phyloP scores from a whole-genome alignment of 2,888 invertebrate species.

The Cephus nigrinus region DNA sequence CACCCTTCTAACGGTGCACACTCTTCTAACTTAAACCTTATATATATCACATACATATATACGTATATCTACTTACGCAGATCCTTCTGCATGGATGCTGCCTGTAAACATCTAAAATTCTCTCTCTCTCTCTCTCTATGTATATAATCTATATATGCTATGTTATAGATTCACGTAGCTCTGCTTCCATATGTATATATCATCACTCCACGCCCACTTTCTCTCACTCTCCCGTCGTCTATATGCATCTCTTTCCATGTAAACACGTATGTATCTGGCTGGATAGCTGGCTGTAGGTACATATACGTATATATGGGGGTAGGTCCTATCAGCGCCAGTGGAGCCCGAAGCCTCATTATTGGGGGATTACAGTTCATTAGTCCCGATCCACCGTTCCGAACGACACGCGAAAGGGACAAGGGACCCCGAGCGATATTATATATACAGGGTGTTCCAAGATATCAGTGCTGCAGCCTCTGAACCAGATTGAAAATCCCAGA shows the following conservation, averaged over 20 bases:
- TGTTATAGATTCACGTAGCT: too few relatives aligned
- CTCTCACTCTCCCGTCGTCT: neutral
- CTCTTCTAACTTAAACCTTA: too few relatives aligned
- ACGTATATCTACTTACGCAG: neutral
- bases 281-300: neutral
- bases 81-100: neutral
- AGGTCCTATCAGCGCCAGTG: conserved; percentile 51
- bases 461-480: neutral
- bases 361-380: conserved; percentile 62
- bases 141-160: too few relatives aligned
- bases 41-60: too few relatives aligned
- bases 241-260: neutral
- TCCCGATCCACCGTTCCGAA: conserved; percentile 50
- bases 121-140: too few relatives aligned
- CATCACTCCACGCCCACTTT: neutral
- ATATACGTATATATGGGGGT: neutral
- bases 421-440: conserved; percentile 36
- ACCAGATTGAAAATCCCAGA: neutral
- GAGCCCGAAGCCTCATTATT: conserved; percentile 58
- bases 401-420: conserved; percentile 53
- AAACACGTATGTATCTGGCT: neutral
- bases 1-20: neutral
- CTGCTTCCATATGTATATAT: too few relatives aligned
- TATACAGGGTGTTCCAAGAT: conserved; percentile 4
- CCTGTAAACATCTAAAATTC: neutral